These are phyloP conservation scores for Hyles euphorbiae DNA, from an alignment of 1,140 invertebrate genomes.

Conservation along the genomic window DNA sequence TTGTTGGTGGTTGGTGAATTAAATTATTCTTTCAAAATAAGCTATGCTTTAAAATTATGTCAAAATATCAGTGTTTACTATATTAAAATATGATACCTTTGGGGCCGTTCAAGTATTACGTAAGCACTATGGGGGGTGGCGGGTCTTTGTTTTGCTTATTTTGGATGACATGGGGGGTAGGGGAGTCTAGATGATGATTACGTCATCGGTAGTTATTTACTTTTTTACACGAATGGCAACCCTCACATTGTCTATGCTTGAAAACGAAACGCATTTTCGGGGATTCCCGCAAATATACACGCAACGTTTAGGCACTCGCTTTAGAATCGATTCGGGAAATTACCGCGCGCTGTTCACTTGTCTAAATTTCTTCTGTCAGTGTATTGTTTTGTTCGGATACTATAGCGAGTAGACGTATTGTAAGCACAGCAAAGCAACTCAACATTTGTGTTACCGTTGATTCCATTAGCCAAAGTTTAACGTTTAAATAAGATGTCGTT, in stretches of 20 bases:
- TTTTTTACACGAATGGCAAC: slow-evolving; percentile 25
- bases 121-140: no score
- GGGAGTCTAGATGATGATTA: slow-evolving; percentile 26
- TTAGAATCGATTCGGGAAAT: slow-evolving; percentile 34
- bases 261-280: slow-evolving; percentile 30
- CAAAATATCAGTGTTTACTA: no score
- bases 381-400: slow-evolving; percentile 29
- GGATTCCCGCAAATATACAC: slow-evolving; percentile 26
- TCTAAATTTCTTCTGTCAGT: slow-evolving; percentile 31
- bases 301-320: slow-evolving; percentile 24
- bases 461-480: slow-evolving; percentile 19
- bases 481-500: slow-evolving; percentile 17
- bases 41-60: no score
- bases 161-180: slow-evolving; percentile 10
- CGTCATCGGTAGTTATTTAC: slow-evolving; percentile 29
- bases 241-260: slow-evolving; percentile 10
- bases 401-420: slow-evolving; percentile 26
- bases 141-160: slow-evolving; percentile 7
- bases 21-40: no score
- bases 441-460: slow-evolving; percentile 30
- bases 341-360: slow-evolving; percentile 36
- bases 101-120: no score
- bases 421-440: slow-evolving; percentile 27
- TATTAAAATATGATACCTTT: no score
- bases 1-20: no score